These are phyloP conservation scores for Ochropleura plecta DNA, from an alignment of 2,888 invertebrate species.

Conservation along the genomic window DNA sequence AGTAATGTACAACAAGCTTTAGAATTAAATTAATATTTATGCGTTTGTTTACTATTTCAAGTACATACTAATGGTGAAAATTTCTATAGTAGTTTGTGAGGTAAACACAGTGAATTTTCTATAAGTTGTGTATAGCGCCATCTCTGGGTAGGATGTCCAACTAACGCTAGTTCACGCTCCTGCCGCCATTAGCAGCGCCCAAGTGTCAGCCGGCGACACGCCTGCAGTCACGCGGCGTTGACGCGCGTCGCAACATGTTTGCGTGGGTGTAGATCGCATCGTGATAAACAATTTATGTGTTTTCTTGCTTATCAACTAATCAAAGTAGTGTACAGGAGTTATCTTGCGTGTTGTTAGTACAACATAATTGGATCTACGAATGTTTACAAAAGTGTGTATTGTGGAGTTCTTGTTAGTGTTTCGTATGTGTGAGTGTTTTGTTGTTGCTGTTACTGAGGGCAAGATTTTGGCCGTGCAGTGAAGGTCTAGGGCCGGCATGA, in stretches of 20 bases:
- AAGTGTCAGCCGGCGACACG: conserved; percentile 87
- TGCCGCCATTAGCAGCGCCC: conserved; percentile 78
- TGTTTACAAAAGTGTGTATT: conserved; percentile 75
- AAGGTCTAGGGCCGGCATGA: conserved; percentile 87
- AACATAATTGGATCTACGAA: conserved; percentile 65
- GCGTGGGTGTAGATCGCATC: conserved; percentile 87
- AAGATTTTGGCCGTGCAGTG: conserved; percentile 87
- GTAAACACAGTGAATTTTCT: conserved; percentile 62
- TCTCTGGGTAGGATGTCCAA: conserved; percentile 69
- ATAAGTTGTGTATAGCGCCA: conserved; percentile 74
- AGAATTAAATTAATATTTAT: background rate
- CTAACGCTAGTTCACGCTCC: conserved; percentile 71
- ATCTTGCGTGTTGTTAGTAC: conserved; percentile 69
- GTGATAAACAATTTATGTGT: conserved; percentile 85
- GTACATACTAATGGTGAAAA: conserved; percentile 48
- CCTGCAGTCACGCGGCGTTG: conserved; percentile 90
- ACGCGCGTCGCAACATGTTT: conserved; percentile 88
- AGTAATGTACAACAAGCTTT: background rate
- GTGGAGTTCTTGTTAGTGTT: conserved; percentile 83
- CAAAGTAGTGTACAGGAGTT: conserved; percentile 77
- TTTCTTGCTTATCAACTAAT: conserved; percentile 83
- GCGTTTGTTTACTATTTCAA: conserved; percentile 62
- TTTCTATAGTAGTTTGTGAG: conserved; percentile 37
- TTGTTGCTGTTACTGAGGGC: conserved; percentile 83
- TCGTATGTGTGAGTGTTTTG: conserved; percentile 85